Base-by-base conservation (phyloP, 2,797 vertebrate genomes). In the Myotis findleyi region DNA sequence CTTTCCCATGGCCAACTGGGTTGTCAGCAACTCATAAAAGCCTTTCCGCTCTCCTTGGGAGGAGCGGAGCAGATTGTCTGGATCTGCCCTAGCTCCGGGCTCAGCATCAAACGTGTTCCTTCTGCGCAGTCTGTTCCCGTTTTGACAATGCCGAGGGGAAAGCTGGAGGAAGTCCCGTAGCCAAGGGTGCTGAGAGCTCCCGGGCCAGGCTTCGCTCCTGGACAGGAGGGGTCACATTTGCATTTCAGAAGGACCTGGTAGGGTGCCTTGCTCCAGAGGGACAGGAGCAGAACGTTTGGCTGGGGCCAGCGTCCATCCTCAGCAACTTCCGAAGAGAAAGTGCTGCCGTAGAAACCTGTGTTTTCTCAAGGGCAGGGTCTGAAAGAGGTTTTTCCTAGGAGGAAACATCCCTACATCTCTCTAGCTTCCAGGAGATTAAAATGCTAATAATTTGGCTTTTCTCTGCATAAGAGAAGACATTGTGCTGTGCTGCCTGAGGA, bases 111-210 rank as follows among this genome's bases (percentile, higher is more conserved):
- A 98, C 97, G 97, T 96, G 96, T 98, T 98, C 98, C 98, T 98
- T 98, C 98, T 98, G 98, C 96, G 97, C 98, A 98, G 98, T 98
- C 98, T 98, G 98, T 98, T 98, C 98, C 98, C 98, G 72, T 98
- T 98, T 98, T 98, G 98, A 98, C 98, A 98, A 98, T 98, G 98
- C 98, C 98, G 98, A 98, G 98, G 97, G 85, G 97, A 97, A 98
- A 98, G 97, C 98, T 98, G 98, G 98, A 98, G 98, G 95, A 98
- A 97, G 97, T 97, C 98, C 98, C 98, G 72, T 95, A 97, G 97
- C 98, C 97, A 96, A 97, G 97, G 44, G 93, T 95, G 80, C 97
- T 73, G 97, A 97, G 96, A 91, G 93, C 68, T 25, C 72, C 47
- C 8, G 80, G 90, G 92, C 2, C 53, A 87, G 88, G 93, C 89